phyloP scores from a whole-genome alignment of 2,113 vertebrate genomes.

The Falco punctatus region DNA sequence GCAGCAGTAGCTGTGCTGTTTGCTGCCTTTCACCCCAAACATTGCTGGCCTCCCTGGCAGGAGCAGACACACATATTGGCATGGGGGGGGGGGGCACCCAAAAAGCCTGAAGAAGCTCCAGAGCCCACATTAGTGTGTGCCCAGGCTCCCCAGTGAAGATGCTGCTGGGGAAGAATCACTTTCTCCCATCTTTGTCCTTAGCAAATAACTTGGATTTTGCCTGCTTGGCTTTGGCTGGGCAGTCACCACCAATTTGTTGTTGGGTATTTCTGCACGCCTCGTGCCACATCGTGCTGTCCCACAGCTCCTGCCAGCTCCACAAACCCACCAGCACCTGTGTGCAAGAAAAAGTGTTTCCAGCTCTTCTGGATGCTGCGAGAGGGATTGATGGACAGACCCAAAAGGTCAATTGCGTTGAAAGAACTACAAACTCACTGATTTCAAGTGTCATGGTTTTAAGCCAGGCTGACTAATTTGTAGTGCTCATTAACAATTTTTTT shows the following conservation, averaged over 20 bases:
- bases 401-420: accelerated
- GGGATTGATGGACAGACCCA: accelerated
- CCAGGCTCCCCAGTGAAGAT: not conserved
- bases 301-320: not conserved
- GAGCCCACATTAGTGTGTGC: accelerated
- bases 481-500: not conserved
- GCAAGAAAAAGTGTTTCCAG: not conserved
- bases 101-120: not conserved
- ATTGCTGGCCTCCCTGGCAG: accelerated
- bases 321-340: not conserved
- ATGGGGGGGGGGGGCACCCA: not conserved
- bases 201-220: not conserved
- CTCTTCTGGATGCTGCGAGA: not conserved
- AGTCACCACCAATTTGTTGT: accelerated
- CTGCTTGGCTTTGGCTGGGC: not conserved
- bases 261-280: not conserved
- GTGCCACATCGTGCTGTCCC: accelerated
- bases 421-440: accelerated
- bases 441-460: accelerated
- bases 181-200: accelerated
- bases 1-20: not conserved
- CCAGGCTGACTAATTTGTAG: not conserved
- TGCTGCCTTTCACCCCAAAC: not conserved
- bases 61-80: not conserved
- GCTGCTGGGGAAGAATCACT: not conserved